Evolutionary conservation across 1,140 invertebrate species (phyloP), one percentile per base, ranked within the genome.

Genomic region (Philotrypesis tridentata): DNA sequence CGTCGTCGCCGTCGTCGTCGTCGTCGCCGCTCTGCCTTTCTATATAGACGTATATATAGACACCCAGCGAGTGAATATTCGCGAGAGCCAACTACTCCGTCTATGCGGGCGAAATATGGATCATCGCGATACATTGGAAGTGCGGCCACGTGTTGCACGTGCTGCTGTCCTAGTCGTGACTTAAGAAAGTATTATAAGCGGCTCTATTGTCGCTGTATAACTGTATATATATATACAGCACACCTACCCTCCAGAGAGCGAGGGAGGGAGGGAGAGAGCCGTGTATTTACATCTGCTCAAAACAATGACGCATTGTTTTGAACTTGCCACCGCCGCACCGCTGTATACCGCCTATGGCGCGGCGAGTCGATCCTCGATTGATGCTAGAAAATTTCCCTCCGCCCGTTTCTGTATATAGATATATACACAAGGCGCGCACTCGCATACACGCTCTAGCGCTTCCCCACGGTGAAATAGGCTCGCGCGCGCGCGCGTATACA

Each of bases 101-200:
- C 68, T 82, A 31, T 79, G 67, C 82, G 86, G 84, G 82, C 86
- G 29, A 82, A 83, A 70, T n/a, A n/a, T 63, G 73, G 72, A 83
- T 85, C 68, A 83, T 67, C 29, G 29, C 76, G 63, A 70, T 25
- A n/a, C 27, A 55, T 27, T 71, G 60, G 33, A 80, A 67, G n/a
- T n/a, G n/a, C 29, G 60, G 77, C 77, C 77, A 83, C 82, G 82
- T 83, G 83, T 85, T 85, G 83, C 83, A 80, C 55, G 65, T 71
- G 55, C 55, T n/a, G 12, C 14, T n/a, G 76, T 23, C 2, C 25
- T 37, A 31, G 74, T 83, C 11, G 17, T n/a, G 37, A 12, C 37
- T 77, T 33, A 37, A 74, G 17, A 55, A 65, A 70, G 8, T 37
- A 48, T 12, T 9, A 9, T 9, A 37, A 37, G n/a, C n/a, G 9